These are phyloP conservation scores for Podarcis muralis DNA, from an alignment of 2,113 vertebrate species.

Conservation along the genomic window DNA sequence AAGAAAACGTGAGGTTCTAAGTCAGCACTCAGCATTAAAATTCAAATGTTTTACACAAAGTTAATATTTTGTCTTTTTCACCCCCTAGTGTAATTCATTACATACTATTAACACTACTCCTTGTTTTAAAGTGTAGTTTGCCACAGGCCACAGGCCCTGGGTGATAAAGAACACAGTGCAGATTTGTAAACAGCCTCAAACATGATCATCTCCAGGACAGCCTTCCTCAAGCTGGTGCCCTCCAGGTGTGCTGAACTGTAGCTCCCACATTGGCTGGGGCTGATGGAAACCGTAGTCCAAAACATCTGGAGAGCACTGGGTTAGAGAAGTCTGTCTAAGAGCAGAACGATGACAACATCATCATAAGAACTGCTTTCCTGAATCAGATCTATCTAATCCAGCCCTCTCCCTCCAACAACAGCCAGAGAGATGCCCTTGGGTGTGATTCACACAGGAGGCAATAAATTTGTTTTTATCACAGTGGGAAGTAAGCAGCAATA, in stretches of 20 bases:
- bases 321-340: not conserved
- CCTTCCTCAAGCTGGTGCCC: too few relatives aligned
- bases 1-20: not conserved
- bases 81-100: not conserved
- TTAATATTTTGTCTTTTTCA: not conserved
- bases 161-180: conserved; percentile 2
- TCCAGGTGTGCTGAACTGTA: too few relatives aligned
- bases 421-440: conserved; percentile 2
- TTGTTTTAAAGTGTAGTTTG: not conserved
- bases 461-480: conserved; percentile 13
- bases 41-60: not conserved
- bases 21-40: not conserved
- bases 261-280: too few relatives aligned
- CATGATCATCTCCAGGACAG: not conserved
- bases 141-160: not conserved
- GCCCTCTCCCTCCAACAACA: not conserved
- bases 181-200: not conserved
- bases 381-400: not conserved
- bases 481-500: not conserved
- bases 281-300: too few relatives aligned
- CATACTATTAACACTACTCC: not conserved
- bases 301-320: too few relatives aligned
- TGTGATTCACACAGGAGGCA: not conserved
- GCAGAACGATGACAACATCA: not conserved
- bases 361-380: not conserved